Percentiles rank a stretch among this genome's conserved stretches.
phyloP scores from a whole-genome alignment of 2,797 vertebrate genomes.

The Mormyrops attenuatus region DNA sequence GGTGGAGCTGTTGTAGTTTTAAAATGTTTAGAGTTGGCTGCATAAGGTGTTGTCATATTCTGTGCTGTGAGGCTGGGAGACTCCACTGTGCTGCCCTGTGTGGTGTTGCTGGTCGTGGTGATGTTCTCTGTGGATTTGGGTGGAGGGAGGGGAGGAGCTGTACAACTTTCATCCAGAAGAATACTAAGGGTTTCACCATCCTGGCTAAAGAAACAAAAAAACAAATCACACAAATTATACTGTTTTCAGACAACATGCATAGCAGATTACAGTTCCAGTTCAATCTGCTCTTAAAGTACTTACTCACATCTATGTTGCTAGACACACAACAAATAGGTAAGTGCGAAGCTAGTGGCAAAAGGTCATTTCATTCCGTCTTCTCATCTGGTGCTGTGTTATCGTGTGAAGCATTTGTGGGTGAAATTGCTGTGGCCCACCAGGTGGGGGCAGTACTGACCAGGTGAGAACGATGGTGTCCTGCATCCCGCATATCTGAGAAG shows the following conservation, averaged over 20 bases:
- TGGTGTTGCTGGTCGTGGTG: neutral
- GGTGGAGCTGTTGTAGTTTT: neutral
- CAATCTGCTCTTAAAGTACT: neutral
- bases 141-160: neutral
- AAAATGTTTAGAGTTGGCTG: neutral
- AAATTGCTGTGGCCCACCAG: neutral
- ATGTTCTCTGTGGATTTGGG: neutral
- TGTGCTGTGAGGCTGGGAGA: neutral
- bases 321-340: neutral
- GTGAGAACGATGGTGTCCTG: neutral
- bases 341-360: neutral
- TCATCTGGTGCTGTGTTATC: neutral
- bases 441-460: neutral
- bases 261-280: neutral
- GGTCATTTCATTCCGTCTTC: neutral
- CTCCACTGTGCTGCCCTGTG: neutral
- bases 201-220: slow-evolving; percentile 3
- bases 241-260: neutral
- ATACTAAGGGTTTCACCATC: slow-evolving; percentile 7
- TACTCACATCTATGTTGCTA: neutral
- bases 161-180: slow-evolving; percentile 3
- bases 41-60: neutral
- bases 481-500: neutral
- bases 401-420: neutral
- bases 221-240: neutral